A percentile compares a stretch with the other conserved stretches of the same genome.
Conservation (phyloP, 2,888 invertebrate species). For the Ornithoptera priamus region DNA sequence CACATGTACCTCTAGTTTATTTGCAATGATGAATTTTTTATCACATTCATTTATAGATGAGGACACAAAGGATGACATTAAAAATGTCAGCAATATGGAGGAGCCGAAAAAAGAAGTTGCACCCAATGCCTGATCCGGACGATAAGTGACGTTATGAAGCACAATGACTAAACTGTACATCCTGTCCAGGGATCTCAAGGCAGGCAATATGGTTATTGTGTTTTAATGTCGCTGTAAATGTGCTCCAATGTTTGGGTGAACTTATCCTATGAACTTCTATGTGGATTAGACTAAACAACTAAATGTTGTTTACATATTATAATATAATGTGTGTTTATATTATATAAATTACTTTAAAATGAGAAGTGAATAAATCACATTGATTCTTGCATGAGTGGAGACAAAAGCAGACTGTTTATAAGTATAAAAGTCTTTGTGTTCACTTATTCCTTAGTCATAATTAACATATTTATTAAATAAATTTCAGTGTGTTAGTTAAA, state of each 20-base stretch:
- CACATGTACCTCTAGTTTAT: too few species aligned
- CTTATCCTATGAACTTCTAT: conserved; percentile 12
- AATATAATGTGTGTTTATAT: conserved; percentile 11
- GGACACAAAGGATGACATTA: conserved; percentile 82
- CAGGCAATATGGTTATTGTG: neutral
- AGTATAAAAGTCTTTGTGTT: too few species aligned
- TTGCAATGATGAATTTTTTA: neutral
- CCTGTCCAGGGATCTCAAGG: neutral
- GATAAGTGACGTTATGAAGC: conserved; percentile 33
- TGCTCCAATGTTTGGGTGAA: conserved; percentile 13
- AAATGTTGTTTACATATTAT: conserved; percentile 23
- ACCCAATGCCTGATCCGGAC: conserved; percentile 82
- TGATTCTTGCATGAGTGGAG: too few species aligned
- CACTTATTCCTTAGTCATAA: too few species aligned
- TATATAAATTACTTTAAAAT: conserved; percentile 13
- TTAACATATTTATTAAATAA: too few species aligned
- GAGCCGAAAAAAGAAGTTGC: conserved; percentile 84
- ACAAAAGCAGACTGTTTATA: too few species aligned
- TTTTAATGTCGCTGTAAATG: conserved; percentile 17
- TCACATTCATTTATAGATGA: conserved; percentile 54
- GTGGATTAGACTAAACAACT: conserved; percentile 10
- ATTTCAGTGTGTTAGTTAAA: too few species aligned
- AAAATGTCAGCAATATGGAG: conserved; percentile 78
- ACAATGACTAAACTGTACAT: neutral
- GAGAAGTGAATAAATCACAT: neutral